Base-by-base conservation (phyloP, 2,888 invertebrate genomes). In the Hemaris fuciformis region DNA sequence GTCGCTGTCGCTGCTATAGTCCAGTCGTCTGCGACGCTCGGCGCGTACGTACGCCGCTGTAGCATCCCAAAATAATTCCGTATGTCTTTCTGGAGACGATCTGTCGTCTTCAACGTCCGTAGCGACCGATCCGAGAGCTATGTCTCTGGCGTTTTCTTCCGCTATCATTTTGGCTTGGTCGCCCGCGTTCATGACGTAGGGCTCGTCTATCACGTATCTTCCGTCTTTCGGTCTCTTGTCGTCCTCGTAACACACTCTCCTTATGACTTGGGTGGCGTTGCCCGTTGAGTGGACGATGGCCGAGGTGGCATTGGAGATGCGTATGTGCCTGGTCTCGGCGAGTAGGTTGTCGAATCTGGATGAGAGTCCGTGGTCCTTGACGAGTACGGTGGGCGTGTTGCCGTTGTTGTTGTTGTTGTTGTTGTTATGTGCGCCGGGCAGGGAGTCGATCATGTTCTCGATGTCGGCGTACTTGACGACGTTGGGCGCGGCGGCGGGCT, bases 1-100 rank as follows among this genome's bases (percentile, higher is more conserved):
- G 53, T 93, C 93, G 64, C 89, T 91, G 67, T 93, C 93, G 62
- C 89, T 91, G 68, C 91, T 91, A 62, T 85, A 93, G 60, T 92
- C 89, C 25, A 89, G 64, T 0, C 83, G 85, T 6, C 89, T 69
- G 4, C 87, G 69, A 42, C 81, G 73, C 7, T 89, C 91, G 0
- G 85, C 85, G 18, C 89, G 79, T 62, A 87, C 89, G 0, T 90
- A 85, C 0, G 86, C 80, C 0, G 90, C 89, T 57, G 86, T 88
- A 0, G 88, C 86, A 66, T 93, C 93, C 93, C 93, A 93, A 68
- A 90, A 93, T 22, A 91, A 64, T 57, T 92, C 91, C 0, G 87
- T 75, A 60, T 87, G 84, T 1, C 90, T 75, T 61, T 91, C 93
- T 0, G 91, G 89, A 0, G 88, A 88, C 0, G 88, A 89, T 1